Evolutionary conservation across 2,113 vertebrate species (phyloP).

Genomic region (Chelonoidis abingdonii): DNA sequence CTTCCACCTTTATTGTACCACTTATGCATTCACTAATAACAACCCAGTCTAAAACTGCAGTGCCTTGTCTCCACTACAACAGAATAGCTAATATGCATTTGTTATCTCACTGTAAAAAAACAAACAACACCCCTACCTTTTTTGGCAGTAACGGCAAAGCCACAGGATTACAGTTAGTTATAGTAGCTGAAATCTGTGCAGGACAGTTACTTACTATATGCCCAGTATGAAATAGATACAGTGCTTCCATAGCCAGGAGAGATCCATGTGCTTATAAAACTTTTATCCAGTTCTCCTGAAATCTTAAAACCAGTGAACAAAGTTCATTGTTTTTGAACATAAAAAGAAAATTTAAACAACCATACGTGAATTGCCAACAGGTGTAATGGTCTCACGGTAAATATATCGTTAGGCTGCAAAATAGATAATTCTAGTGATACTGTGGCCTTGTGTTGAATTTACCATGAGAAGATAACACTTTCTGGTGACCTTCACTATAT

Average conservation of each 20-base stretch:
- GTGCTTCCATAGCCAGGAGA: constrained; percentile 24
- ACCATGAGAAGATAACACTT: accelerated
- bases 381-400: neutral
- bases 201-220: neutral
- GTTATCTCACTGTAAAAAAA: constrained; percentile 22
- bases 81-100: neutral
- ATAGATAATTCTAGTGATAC: neutral
- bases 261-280: neutral
- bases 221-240: constrained; percentile 43
- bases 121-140: constrained; percentile 43
- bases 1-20: neutral
- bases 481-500: neutral
- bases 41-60: neutral
- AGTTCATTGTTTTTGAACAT: neutral
- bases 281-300: neutral
- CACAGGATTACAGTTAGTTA: constrained; percentile 52
- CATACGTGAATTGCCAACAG: neutral
- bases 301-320: neutral
- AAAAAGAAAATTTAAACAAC: neutral
- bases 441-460: neutral
- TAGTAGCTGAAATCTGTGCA: constrained; percentile 24
- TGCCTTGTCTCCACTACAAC: neutral
- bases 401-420: neutral
- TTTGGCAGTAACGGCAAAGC: constrained; percentile 42
- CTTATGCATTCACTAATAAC: neutral